Conservation (phyloP, 2,888 invertebrate species). For the Halictus quadricinctus region DNA sequence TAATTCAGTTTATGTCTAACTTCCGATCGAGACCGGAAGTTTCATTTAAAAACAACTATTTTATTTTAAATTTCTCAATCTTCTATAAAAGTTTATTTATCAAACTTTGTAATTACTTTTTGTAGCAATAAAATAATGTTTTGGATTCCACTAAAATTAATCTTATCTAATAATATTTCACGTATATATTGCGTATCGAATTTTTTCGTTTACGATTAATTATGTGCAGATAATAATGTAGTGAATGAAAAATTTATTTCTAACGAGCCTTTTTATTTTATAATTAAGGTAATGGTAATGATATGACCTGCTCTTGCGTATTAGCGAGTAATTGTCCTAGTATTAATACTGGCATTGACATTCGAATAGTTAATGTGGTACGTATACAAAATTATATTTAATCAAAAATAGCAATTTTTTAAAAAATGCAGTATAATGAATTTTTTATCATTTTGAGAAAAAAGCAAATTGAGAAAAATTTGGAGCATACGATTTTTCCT, state of each 20-base stretch:
- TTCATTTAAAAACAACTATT: neutral
- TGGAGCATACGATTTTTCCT: neutral
- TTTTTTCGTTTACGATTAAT: neutral
- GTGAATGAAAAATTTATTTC: neutral
- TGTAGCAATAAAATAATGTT: neutral
- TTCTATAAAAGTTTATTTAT: neutral
- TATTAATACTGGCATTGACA: slow-evolving; percentile 65
- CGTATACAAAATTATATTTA: slow-evolving; percentile 18
- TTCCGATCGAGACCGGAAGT: neutral
- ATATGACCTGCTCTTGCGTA: slow-evolving; percentile 64
- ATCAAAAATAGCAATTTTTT: neutral
- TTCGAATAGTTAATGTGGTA: slow-evolving; percentile 76
- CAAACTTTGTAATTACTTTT: neutral
- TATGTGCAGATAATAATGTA: neutral
- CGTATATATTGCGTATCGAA: neutral
- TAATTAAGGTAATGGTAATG: slow-evolving; percentile 35
- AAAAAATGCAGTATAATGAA: neutral
- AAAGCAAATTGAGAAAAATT: neutral
- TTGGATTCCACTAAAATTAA: neutral
- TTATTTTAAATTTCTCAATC: neutral
- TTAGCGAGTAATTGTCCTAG: slow-evolving; percentile 60
- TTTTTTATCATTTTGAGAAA: neutral
- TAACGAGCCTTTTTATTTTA: slow-evolving; percentile 9
- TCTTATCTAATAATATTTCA: neutral
- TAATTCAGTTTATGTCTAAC: neutral